phyloP scores from a whole-genome alignment of 2,113 vertebrate genomes.

The Corythornis madagascariensis region DNA sequence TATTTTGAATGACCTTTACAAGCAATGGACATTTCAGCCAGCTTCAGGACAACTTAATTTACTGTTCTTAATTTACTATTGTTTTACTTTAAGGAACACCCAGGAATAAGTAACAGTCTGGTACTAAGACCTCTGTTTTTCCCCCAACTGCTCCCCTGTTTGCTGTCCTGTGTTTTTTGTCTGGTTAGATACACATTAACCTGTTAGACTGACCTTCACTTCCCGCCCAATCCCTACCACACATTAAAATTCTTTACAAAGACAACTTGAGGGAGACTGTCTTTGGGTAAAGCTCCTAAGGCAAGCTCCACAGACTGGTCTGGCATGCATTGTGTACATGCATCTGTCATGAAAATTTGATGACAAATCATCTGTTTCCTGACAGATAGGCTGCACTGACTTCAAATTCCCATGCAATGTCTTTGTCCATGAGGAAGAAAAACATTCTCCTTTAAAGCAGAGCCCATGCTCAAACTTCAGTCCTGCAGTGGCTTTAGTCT shows the following conservation, averaged over 20 bases:
- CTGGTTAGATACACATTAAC: constrained; percentile 46
- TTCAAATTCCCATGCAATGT: constrained; percentile 60
- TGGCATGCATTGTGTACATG: constrained; percentile 58
- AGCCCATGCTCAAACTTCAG: neutral
- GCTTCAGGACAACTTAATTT: neutral
- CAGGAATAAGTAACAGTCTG: neutral
- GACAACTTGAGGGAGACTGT: constrained; percentile 31
- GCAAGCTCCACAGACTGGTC: constrained; percentile 12
- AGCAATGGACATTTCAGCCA: neutral
- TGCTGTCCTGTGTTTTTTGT: constrained; percentile 27
- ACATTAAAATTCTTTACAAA: constrained; percentile 59
- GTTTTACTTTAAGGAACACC: constrained; percentile 22
- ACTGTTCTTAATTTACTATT: constrained; percentile 7
- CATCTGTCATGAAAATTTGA: constrained; percentile 50
- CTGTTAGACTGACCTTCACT: constrained; percentile 33
- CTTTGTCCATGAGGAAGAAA: constrained; percentile 56
- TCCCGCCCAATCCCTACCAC: neutral
- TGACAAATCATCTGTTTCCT: constrained; percentile 71
- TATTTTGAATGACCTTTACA: neutral
- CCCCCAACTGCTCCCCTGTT: neutral
- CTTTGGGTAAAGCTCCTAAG: constrained; percentile 45
- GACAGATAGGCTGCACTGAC: constrained; percentile 53
- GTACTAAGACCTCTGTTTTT: neutral
- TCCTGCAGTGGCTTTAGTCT: constrained; percentile 21
- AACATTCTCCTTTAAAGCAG: constrained; percentile 43